Base-by-base conservation (phyloP, 2,888 invertebrate species). In the Plutella xylostella region DNA sequence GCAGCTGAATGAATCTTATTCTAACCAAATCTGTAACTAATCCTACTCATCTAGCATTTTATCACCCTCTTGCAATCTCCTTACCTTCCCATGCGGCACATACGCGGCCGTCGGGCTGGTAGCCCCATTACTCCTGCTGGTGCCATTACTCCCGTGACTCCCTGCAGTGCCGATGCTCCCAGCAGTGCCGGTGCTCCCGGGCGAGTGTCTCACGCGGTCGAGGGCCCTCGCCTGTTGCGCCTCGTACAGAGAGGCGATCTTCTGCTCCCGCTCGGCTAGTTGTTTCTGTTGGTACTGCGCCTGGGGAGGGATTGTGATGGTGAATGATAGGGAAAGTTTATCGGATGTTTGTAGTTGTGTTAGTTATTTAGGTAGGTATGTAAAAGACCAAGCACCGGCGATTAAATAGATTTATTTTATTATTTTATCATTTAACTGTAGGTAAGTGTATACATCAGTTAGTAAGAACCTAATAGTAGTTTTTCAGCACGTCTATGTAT, bases 211-310 rank as follows among this genome's bases (percentile, higher is more conserved):
- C 33, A 86, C 85, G 34, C 85, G 80, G 52, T 88, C 87, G 52
- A 89, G 80, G 6, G 88, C 87, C 28, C 86, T 69, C 51, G 88
- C 86, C 59, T 89, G 89, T 56, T 89, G 88, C 49, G 85, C 87
- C 53, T 89, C 89, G 70, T 88, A 88, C 52, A 91, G 84, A 51
- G 89, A 88, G 30, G 92, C 82, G 48, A 92, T 87, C 60, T 91
- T 92, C 72, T 91, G 86, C 65, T 93, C 93, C 53, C 92, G 90
- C 66, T 93, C 93, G 65, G 91, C 89, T 70, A 92, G 86, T 61
- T 92, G 93, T 60, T 89, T 91, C 68, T 93, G 92, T 65, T 93
- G 93, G 72, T 92, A 93, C 48, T 90, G 87, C 52, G 93, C 92
- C 93, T 94, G 84, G 3, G 72, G 80, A 2, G 11, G n/a, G n/a